phyloP scores from a whole-genome alignment of 2,888 invertebrate species.

The Lithophane ornitopus region DNA sequence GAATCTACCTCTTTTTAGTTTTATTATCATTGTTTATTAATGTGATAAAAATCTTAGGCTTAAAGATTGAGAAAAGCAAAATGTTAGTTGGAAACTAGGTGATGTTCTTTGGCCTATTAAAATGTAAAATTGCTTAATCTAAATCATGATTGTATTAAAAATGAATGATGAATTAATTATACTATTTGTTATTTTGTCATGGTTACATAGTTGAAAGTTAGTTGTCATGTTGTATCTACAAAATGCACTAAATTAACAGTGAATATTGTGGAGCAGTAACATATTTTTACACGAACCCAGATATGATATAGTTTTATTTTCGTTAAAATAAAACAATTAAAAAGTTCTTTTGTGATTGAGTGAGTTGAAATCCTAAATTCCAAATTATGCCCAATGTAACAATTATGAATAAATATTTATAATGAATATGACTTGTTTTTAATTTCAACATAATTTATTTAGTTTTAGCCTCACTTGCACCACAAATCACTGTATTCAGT shows the following conservation, averaged over 20 bases:
- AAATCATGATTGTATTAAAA: slow-evolving; percentile 58
- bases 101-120: slow-evolving; percentile 18
- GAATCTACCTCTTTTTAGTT: too few species aligned
- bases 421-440: slow-evolving; percentile 77
- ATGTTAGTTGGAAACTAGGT: slow-evolving; percentile 19
- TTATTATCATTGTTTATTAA: neutral
- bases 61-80: neutral
- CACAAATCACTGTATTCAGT: neutral
- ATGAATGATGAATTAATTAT: slow-evolving; percentile 5
- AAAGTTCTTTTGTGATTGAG: slow-evolving; percentile 62
- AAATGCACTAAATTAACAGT: slow-evolving; percentile 37
- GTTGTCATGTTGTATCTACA: slow-evolving; percentile 15
- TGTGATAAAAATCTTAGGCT: slow-evolving; percentile 7
- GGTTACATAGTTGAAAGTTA: slow-evolving; percentile 6
- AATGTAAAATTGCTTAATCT: slow-evolving; percentile 35
- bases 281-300: slow-evolving; percentile 65
- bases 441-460: neutral
- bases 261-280: slow-evolving; percentile 70
- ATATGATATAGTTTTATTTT: slow-evolving; percentile 55
- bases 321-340: slow-evolving; percentile 51
- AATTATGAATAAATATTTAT: slow-evolving; percentile 89
- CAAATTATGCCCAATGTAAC: slow-evolving; percentile 88
- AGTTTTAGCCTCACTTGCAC: neutral
- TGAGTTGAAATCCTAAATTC: slow-evolving; percentile 79
- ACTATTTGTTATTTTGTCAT: slow-evolving; percentile 28